Conservation (phyloP, 2,113 vertebrate genomes). For the Lamprologus callipterus region DNA sequence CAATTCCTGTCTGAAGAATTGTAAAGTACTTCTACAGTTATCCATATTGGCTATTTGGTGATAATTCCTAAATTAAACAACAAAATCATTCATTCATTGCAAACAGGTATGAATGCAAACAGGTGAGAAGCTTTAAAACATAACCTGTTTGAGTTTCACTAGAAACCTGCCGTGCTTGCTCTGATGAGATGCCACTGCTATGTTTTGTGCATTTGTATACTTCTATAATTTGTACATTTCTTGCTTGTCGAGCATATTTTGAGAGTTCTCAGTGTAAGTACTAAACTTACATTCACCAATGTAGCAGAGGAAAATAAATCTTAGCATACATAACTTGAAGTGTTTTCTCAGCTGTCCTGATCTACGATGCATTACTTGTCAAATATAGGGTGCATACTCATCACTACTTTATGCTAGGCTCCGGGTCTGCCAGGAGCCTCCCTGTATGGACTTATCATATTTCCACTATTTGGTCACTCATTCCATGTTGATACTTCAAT, state of each 20-base stretch:
- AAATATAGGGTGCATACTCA: not conserved
- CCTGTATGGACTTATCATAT: not conserved
- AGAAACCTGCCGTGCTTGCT: not conserved
- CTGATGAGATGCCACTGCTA: not conserved
- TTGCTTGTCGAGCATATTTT: not conserved
- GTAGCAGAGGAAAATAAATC: not conserved
- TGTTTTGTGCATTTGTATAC: not conserved
- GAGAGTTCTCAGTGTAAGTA: not conserved
- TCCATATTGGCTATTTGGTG: not conserved
- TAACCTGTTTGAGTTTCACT: not conserved
- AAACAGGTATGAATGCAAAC: not conserved
- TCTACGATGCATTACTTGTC: not conserved
- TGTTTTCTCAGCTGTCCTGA: conserved; percentile 15
- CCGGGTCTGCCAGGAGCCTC: not conserved
- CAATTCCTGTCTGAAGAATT: not conserved
- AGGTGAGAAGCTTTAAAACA: not conserved
- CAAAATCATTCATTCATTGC: not conserved
- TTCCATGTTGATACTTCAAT: not conserved
- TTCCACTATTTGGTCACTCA: conserved; percentile 10
- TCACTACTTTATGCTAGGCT: not conserved
- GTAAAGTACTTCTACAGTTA: not conserved
- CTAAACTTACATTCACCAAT: not conserved
- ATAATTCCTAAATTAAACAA: not conserved
- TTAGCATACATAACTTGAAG: not conserved
- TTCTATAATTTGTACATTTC: not conserved